Evolutionary conservation across 2,797 vertebrate genomes (phyloP), one percentile per base, ranked within the genome.

Genomic region (Malurus leucopterus): DNA sequence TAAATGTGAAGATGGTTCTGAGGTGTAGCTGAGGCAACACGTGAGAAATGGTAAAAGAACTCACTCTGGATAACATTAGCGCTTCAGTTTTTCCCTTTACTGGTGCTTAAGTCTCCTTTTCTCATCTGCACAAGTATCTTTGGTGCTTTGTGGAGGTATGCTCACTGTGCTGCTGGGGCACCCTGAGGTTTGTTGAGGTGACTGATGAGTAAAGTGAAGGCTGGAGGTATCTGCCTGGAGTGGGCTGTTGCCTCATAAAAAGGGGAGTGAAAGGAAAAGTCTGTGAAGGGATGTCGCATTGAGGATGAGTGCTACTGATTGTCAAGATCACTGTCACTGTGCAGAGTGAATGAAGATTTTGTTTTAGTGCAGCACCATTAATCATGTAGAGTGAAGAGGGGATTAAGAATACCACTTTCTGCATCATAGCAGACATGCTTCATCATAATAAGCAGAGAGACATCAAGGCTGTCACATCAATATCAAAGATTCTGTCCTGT

Each of bases 361-460:
- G 68, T 74, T 91, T 71, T 81, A 65, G 73, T 71, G 49, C 53
- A 88, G 38, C 74, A 63, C 43, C 80, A 62, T 69, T 78, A 84
- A 83, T 82, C 62, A 78, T 36, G 38, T 58, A 34, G 47, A 86
- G 63, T 53, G 77, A 86, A 76, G 69, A 84, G 26, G 4, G 50
- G 51, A 85, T 90, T 80, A 90, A 59, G 70, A 83, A 46, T 55
- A 71, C 62, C 71, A 47, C 43, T 80, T 79, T 89, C 84, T 88
- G 63, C 75, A 83, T 87, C 47, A 36, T 38, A 80, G 68, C 36
- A 88, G 72, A 61, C 62, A 72, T 84, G 58, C 53, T 93, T 93
- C 81, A 71, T 77, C 78, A 83, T 84, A 93, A 93, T 63, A 92
- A 84, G 73, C 55, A 88, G 83, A 86, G 69, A 95, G 63, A 83